These are phyloP conservation scores for Cyprinodon diabolis DNA, from an alignment of 2,797 vertebrate genomes.

Conservation along the genomic window DNA sequence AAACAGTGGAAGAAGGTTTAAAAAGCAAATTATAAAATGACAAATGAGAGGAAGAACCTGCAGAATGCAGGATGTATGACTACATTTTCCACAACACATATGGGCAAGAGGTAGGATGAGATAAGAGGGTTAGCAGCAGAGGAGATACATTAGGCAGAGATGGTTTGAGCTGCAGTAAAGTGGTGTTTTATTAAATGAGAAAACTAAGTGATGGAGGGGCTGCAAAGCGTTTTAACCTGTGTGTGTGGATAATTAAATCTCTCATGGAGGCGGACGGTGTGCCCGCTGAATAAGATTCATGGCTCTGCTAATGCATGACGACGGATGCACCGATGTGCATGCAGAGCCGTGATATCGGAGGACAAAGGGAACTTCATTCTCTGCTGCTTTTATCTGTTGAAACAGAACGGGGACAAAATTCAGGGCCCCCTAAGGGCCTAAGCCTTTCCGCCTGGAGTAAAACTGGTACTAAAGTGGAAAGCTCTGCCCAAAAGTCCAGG, in stretches of 20 bases:
- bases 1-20: neutral
- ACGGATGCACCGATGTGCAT: slow-evolving; percentile 32
- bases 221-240: slow-evolving; percentile 2
- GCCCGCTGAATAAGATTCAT: slow-evolving; percentile 51
- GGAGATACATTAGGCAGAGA: slow-evolving; percentile 51
- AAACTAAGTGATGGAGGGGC: slow-evolving; percentile 45
- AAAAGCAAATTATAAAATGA: slow-evolving; percentile 40
- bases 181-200: slow-evolving; percentile 64
- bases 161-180: slow-evolving; percentile 53
- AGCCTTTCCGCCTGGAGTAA: no score
- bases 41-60: slow-evolving; percentile 43
- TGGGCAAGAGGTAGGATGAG: slow-evolving; percentile 36
- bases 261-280: slow-evolving; percentile 16
- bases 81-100: slow-evolving; percentile 17
- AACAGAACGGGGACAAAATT: no score
- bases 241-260: slow-evolving; percentile 52
- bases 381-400: no score
- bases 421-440: no score
- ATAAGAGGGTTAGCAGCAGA: slow-evolving; percentile 37
- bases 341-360: neutral
- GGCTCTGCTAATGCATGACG: slow-evolving; percentile 52
- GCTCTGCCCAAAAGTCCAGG: no score
- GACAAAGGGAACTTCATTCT: neutral
- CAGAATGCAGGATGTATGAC: slow-evolving; percentile 40
- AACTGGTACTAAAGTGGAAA: no score